These are phyloP conservation scores for Ichneumoninae sp. DNA, from an alignment of 2,888 invertebrate species.

Conservation along the genomic window DNA sequence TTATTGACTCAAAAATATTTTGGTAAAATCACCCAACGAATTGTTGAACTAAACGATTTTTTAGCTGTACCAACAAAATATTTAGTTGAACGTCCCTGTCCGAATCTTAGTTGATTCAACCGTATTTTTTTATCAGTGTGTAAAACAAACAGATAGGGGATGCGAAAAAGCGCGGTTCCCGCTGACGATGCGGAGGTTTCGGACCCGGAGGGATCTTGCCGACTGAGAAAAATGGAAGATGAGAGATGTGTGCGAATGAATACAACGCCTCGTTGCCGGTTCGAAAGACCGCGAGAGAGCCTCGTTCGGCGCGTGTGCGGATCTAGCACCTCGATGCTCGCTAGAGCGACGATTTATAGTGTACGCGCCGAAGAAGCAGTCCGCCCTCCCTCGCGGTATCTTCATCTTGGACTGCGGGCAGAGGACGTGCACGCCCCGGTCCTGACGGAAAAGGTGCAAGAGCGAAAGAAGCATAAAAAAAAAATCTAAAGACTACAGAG, in stretches of 20 bases:
- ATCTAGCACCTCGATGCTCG: conserved; percentile 78
- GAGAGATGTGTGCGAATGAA: conserved; percentile 1
- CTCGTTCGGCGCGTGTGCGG: conserved; percentile 40
- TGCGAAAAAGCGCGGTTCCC: conserved; percentile 29
- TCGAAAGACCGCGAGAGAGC: conserved; percentile 16
- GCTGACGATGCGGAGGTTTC: conserved; percentile 26
- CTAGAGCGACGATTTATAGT: conserved; percentile 81
- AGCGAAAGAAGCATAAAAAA: conserved; percentile 56
- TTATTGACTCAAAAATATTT: too few species aligned
- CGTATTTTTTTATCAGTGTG: background rate
- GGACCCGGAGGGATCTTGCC: background rate
- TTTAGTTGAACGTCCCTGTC: too few species aligned
- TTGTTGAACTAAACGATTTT: too few species aligned
- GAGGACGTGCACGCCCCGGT: conserved; percentile 73
- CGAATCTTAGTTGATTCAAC: too few species aligned
- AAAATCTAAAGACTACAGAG: conserved; percentile 39
- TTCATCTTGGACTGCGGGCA: conserved; percentile 78
- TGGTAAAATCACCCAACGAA: too few species aligned
- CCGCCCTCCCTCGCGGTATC: conserved; percentile 80
- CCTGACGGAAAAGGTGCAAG: conserved; percentile 62
- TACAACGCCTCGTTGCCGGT: conserved; percentile 23
- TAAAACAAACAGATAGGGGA: conserved; percentile 32
- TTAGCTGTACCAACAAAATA: too few species aligned
- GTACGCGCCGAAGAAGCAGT: conserved; percentile 69
- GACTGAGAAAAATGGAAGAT: background rate